Percentiles rank a stretch among this genome's conserved stretches.
Conservation (phyloP, 2,113 vertebrate genomes). For the Amia ocellicauda region DNA sequence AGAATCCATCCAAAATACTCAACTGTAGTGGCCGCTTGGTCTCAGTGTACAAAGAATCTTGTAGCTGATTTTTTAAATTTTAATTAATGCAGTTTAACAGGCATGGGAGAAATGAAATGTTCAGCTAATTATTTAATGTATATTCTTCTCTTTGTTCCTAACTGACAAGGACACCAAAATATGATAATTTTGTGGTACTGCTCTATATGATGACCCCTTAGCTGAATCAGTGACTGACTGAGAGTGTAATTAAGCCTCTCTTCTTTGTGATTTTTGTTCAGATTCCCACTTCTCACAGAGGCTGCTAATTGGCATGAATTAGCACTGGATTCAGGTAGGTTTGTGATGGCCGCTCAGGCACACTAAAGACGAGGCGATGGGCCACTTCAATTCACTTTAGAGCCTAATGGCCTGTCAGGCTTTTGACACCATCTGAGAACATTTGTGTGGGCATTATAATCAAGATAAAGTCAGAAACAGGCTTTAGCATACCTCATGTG, state of each 20-base stretch:
- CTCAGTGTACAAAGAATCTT: too few relatives aligned
- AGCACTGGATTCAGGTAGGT: constrained; percentile 19
- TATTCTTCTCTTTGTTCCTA: background rate
- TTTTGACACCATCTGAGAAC: constrained; percentile 25
- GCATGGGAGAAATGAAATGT: too few relatives aligned
- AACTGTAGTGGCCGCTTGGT: too few relatives aligned
- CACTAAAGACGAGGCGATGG: constrained; percentile 3
- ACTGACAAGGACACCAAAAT: constrained; percentile 35
- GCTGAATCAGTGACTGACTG: constrained; percentile 55
- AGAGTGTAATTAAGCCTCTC: constrained; percentile 24
- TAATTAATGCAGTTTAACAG: too few relatives aligned
- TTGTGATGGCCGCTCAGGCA: constrained; percentile 2
- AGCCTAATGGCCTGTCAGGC: constrained; percentile 30
- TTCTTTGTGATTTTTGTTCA: constrained; percentile 3
- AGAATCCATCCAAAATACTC: too few relatives aligned
- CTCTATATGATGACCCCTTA: constrained; percentile 45
- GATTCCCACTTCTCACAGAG: constrained; percentile 21
- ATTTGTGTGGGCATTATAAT: constrained; percentile 53
- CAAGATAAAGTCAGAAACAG: constrained; percentile 40
- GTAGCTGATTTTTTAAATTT: too few relatives aligned
- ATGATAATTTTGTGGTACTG: constrained; percentile 43
- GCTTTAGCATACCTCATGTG: constrained; percentile 53
- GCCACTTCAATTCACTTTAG: constrained; percentile 14
- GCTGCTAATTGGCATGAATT: constrained; percentile 31
- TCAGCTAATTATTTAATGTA: background rate